A percentile compares a stretch with the other conserved stretches of the same genome.
These are phyloP conservation scores for Brachionus asplanchnoidis DNA, from an alignment of 1,140 invertebrate species.

Conservation along the genomic window DNA sequence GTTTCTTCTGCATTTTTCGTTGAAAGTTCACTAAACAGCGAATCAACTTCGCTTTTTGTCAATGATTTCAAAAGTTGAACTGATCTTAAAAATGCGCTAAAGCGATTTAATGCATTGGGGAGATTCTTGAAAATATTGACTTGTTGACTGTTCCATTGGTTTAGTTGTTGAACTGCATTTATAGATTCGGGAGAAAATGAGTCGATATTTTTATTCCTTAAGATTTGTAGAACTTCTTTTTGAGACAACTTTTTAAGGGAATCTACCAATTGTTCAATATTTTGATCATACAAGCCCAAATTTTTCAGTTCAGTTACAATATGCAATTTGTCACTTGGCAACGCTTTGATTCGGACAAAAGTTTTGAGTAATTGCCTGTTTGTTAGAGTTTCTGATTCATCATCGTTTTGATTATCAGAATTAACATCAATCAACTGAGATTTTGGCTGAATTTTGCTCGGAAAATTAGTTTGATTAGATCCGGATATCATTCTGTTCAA, in stretches of 20 bases:
- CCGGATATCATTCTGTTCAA: background rate
- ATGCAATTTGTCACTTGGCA: background rate
- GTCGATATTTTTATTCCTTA: no score
- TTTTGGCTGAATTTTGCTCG: background rate
- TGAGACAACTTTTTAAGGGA: background rate
- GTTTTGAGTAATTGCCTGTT: background rate
- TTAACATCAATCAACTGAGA: background rate
- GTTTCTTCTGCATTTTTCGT: background rate
- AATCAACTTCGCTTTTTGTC: background rate
- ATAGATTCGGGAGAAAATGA: no score
- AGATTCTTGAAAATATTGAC: no score
- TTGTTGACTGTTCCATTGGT: no score
- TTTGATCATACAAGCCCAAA: background rate
- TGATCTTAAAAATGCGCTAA: no score
- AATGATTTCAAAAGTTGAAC: background rate
- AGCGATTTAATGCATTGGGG: no score
- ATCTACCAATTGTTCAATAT: background rate
- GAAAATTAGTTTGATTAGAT: background rate
- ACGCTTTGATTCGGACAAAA: background rate
- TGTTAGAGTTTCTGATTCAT: background rate
- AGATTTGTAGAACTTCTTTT: no score
- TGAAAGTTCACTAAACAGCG: background rate
- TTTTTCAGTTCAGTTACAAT: background rate
- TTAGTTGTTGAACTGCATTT: no score
- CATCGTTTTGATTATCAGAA: background rate